Percentiles rank a stretch among this genome's conserved stretches.
Conservation (phyloP, 1,140 invertebrate species). For the Littorina saxatilis region DNA sequence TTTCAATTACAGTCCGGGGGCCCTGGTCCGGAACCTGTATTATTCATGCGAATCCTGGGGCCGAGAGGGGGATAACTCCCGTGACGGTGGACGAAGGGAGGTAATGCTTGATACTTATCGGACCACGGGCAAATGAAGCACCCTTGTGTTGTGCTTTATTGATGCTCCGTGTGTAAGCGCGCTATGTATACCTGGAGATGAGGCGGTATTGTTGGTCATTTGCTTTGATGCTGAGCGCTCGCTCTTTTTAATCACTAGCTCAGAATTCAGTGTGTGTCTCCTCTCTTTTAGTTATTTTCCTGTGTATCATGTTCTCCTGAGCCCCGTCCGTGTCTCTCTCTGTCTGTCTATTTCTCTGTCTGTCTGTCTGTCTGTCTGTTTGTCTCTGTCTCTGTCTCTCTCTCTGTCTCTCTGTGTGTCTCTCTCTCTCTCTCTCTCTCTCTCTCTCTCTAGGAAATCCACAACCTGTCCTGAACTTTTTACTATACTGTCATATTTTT, state of each 20-base stretch:
- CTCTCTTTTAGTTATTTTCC: neutral
- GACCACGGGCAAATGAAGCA: too few species aligned
- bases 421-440: neutral
- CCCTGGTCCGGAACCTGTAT: conserved; percentile 5
- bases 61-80: neutral
- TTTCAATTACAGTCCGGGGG: conserved; percentile 4
- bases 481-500: too few species aligned
- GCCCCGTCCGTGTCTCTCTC: neutral
- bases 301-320: neutral
- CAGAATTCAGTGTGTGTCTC: neutral
- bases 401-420: neutral
- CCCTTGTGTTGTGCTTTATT: too few species aligned
- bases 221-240: too few species aligned
- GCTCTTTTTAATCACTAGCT: too few species aligned
- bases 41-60: conserved; percentile 14
- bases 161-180: too few species aligned
- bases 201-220: too few species aligned
- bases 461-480: too few species aligned
- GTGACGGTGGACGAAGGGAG: too few species aligned
- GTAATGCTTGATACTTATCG: too few species aligned
- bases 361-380: neutral
- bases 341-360: neutral
- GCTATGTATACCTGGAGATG: too few species aligned
- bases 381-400: neutral
- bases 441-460: neutral